Evolutionary conservation across 2,797 vertebrate species (phyloP).

Genomic region (Natrix natrix): DNA sequence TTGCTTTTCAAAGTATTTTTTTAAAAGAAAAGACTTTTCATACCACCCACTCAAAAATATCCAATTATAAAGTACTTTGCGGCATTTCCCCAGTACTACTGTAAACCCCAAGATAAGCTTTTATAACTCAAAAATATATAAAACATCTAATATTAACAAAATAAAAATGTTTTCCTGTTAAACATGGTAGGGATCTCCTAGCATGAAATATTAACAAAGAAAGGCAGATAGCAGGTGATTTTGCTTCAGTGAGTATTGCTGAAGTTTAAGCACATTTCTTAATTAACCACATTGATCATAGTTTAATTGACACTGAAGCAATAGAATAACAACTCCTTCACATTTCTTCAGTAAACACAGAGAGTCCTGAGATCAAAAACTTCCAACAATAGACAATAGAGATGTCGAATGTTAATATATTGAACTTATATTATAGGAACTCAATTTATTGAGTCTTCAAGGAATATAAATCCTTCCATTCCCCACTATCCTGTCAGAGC

Average conservation of each 20-base stretch:
- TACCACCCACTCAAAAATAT: conserved; percentile 59
- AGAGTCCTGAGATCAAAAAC: not conserved
- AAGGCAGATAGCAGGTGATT: conserved; percentile 7
- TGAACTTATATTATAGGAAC: not conserved
- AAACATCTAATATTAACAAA: conserved; percentile 51
- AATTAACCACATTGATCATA: not conserved
- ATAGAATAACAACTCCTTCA: not conserved
- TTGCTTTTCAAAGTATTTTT: conserved; percentile 36
- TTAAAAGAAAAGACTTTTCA: conserved; percentile 39
- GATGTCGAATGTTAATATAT: not conserved
- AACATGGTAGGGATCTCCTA: conserved; percentile 27
- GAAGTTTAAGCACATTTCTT: not conserved
- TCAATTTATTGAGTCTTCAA: no score
- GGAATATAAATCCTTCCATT: no score
- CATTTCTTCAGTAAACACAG: not conserved
- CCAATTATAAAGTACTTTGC: conserved; percentile 52
- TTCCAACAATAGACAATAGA: not conserved
- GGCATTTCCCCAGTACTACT: conserved; percentile 48
- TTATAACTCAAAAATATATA: conserved; percentile 47
- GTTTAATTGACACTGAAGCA: not conserved
- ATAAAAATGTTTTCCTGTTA: conserved; percentile 35
- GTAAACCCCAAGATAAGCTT: conserved; percentile 41
- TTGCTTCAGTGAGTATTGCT: conserved; percentile 5
- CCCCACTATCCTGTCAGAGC: no score
- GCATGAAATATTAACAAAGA: conserved; percentile 10